Evolutionary conservation across 1,140 invertebrate species (phyloP), one percentile per base, ranked within the genome.

Genomic region (Lucilia sericata): DNA sequence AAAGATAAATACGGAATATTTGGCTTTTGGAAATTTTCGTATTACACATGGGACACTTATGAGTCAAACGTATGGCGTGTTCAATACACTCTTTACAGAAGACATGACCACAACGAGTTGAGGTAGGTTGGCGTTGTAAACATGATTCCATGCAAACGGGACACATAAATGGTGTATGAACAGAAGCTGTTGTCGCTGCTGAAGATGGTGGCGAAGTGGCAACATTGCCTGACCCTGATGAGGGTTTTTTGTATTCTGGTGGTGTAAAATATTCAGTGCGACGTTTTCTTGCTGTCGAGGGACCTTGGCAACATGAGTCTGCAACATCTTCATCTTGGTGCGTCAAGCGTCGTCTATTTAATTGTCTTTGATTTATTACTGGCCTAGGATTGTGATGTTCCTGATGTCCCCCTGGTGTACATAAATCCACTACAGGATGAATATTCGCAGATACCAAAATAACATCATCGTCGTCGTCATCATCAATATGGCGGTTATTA

Each of bases 1-100:
- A 84, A 76, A 84, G 21, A 84, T 84, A 84, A 55, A 84, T 82
- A 70, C 84, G 84, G 42, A 82, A 55, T 21, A 84, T 25, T 55
- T 75, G 70, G 5, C 13, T 75, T 13, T 30, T 12, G 3, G 14
- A 76, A 36, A 84, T 14, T 74, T 75, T 84, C 2, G 81, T 65
- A 13, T 85, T 85, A 55, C 85, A 86, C 74, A 85, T 84, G 4
- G 85, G 85, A 75, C 85, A 86, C 34, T 86, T 86, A 19, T 82
- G 83, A 3, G 83, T 84, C 34, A 82, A 25, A 19, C 81, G 80
- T 74, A 86, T 17, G 4, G 84, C 70, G 21, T 70, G 4, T 1
- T 25, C 12, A 34, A 86, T 78, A 30, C 85, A 86, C 0, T 36
- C 47, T 14, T 82, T 30, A n/a, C 85, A 86, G 25, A 85, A 86